Evolutionary conservation across 2,888 invertebrate genomes (phyloP).

Genomic region (Sphaerophoria taeniata): DNA sequence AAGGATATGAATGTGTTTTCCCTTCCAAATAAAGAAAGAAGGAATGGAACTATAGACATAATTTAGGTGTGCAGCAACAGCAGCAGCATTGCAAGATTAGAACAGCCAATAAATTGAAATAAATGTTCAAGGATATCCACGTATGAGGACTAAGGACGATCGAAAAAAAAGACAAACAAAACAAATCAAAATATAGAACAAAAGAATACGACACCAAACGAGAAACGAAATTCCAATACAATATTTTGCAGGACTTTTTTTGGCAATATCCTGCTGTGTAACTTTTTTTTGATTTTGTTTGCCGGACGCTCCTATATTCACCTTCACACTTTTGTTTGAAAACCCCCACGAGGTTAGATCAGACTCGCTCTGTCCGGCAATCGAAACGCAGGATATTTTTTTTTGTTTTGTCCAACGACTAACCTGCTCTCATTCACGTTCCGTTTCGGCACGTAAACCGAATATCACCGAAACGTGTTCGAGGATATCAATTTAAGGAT

Average conservation of each 20-base stretch:
- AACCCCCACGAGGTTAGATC: conserved; percentile 59
- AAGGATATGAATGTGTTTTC: conserved; percentile 56
- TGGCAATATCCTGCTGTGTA: conserved; percentile 56
- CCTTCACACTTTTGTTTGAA: conserved; percentile 64
- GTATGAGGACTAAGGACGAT: not conserved
- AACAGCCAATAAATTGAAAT: conserved; percentile 74
- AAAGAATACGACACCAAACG: conserved; percentile 34
- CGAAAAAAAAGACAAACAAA: not conserved
- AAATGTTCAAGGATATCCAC: conserved; percentile 65
- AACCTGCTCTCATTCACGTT: conserved; percentile 59
- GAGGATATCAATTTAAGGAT: conserved; percentile 74
- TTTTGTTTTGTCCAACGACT: conserved; percentile 5
- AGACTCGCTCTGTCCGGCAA: conserved; percentile 56
- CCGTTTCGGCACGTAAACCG: conserved; percentile 71
- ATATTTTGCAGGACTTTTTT: conserved; percentile 50
- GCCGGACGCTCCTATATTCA: conserved; percentile 51
- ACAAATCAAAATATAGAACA: conserved; percentile 22
- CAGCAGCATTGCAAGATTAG: conserved; percentile 67
- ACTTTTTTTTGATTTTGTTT: too few species aligned
- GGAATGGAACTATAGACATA: conserved; percentile 24
- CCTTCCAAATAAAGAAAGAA: conserved; percentile 20
- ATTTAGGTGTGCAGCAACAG: conserved; percentile 52
- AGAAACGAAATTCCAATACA: conserved; percentile 51
- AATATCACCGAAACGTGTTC: conserved; percentile 74
- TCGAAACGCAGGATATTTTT: conserved; percentile 41